phyloP scores from a whole-genome alignment of 1,140 invertebrate genomes.

The Temnothorax nylanderi region DNA sequence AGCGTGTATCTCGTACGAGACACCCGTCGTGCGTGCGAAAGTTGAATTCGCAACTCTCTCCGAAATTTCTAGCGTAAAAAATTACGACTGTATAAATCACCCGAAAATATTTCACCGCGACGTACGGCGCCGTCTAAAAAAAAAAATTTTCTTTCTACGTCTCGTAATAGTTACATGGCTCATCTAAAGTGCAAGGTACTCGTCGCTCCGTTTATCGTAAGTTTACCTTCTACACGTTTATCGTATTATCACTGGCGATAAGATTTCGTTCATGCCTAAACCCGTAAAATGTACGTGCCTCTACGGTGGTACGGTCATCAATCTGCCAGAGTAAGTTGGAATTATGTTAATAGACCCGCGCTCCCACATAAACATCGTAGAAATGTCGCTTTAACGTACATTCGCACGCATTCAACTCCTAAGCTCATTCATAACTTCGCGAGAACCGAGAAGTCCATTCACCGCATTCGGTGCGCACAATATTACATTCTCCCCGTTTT shows the following conservation, averaged over 20 bases:
- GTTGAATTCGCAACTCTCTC: neutral
- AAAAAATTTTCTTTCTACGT: neutral
- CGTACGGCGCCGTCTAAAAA: neutral
- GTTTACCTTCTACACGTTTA: conserved; percentile 21
- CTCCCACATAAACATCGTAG: neutral
- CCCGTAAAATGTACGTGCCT: neutral
- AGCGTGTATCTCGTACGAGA: neutral
- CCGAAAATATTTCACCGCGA: neutral
- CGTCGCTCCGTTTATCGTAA: neutral
- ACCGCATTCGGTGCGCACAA: conserved; percentile 62
- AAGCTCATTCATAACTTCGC: conserved; percentile 74
- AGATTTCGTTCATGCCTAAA: conserved; percentile 41
- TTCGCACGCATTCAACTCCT: conserved; percentile 54
- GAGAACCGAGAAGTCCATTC: conserved; percentile 68
- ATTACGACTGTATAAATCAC: neutral
- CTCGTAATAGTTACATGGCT: neutral
- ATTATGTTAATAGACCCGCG: conserved; percentile 49
- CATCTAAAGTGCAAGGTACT: neutral
- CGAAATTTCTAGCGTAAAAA: neutral
- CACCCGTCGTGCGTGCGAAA: neutral
- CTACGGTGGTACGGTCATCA: neutral
- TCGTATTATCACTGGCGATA: conserved; percentile 27
- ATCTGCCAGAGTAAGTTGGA: neutral
- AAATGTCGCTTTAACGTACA: conserved; percentile 27
- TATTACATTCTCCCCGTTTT: conserved; percentile 38